Conservation (phyloP, 2,797 vertebrate species). For the Psittacula echo region DNA sequence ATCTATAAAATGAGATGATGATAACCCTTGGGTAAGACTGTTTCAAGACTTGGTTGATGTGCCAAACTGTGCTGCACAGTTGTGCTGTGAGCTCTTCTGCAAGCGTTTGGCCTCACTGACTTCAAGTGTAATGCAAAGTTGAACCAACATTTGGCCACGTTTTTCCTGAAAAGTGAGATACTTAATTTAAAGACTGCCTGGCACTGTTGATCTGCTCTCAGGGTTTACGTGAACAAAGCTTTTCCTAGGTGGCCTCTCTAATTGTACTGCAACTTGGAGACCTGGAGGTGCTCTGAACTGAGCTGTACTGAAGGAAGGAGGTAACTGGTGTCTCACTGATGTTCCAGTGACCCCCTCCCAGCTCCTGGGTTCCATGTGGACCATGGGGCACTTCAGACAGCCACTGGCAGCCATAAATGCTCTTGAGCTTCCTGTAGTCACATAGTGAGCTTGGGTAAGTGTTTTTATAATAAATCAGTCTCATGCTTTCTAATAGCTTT, state of each 20-base stretch:
- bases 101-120: neutral
- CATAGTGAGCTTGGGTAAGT: slow-evolving; percentile 38
- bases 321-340: slow-evolving; percentile 4
- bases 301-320: slow-evolving; percentile 30
- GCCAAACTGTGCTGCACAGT: neutral
- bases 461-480: slow-evolving; percentile 8
- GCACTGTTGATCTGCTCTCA: slow-evolving; percentile 27
- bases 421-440: slow-evolving; percentile 33
- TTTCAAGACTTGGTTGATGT: neutral
- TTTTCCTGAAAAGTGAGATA: slow-evolving; percentile 17
- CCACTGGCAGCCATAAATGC: slow-evolving; percentile 19
- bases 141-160: neutral
- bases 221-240: slow-evolving; percentile 29
- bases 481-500: slow-evolving; percentile 44
- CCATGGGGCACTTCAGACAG: neutral
- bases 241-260: slow-evolving; percentile 26
- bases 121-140: neutral
- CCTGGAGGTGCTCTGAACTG: neutral
- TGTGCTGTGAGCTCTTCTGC: neutral
- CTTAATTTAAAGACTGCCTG: neutral
- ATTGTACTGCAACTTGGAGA: slow-evolving; percentile 7
- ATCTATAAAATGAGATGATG: neutral
- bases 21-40: neutral
- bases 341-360: slow-evolving; percentile 19
- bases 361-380: neutral